Base-by-base conservation (phyloP, 2,888 invertebrate genomes). In the Rhorus exstirpatorius region DNA sequence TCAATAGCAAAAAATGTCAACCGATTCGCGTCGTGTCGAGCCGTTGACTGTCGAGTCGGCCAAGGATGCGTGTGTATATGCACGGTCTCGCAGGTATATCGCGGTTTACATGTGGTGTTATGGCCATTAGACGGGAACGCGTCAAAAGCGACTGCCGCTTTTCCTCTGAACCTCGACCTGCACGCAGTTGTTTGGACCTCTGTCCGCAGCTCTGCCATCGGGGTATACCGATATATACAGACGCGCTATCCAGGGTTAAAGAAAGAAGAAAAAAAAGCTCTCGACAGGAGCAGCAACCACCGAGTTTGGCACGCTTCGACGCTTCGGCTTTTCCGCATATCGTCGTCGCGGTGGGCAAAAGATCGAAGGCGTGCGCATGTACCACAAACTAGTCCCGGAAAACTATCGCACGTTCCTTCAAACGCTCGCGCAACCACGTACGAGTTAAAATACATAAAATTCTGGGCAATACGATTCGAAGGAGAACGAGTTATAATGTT, bases 291-390 rank as follows among this genome's bases (percentile, higher is more conserved):
- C 44, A 41, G 26, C 46, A 21, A 63, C 70, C 31, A 51, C 49
- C 49, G 72, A 74, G 85, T 88, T 87, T 89, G 84, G 83, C 89
- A 87, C 88, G 88, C 86, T 87, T 80, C 85, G 72, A 61, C 83
- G 78, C 70, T 83, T 83, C 85, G 81, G 74, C 44, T 68, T 81
- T 78, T 83, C 68, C 83, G 83, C 46, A n/a, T n/a, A 58, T 68
- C 46, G 53, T 58, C 74, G 65, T 83, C 81, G 84, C 79, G 19
- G 55, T 49, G 51, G 46, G 31, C 49, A 26, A 51, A 51, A 67
- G 26, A 14, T 31, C 19, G 49, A 49, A 53, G 19, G 35, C 74
- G 80, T 84, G 81, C 41, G 61, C 46, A 41, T 65, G 61, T 41
- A 61, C 14, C 14, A 26, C 53, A 8, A 26, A 17, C 46, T 17